A percentile compares a stretch with the other conserved stretches of the same genome.
phyloP scores from a whole-genome alignment of 2,113 vertebrate genomes.

The rat (Rattus norvegicus) region GRCr8 NC_086031.1:103476001-103476500 shows the following conservation, averaged over 20 bases:
- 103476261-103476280: neutral
- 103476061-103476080: neutral
- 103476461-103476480: neutral
- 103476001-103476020: neutral
- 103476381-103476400: neutral
- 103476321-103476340: neutral
- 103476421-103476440: neutral
- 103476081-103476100: neutral
- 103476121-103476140: neutral
- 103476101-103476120: neutral
- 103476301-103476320: neutral
- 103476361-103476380: neutral
- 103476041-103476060: neutral
- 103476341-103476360: neutral
- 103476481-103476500: neutral
- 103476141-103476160: neutral
- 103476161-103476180: neutral
- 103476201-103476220: neutral
- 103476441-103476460: neutral
- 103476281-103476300: neutral
- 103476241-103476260: neutral
- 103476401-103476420: neutral
- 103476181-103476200: neutral
- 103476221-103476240: neutral
- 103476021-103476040: conserved; percentile 31